These are phyloP conservation scores for Chironomus tepperi DNA, from an alignment of 1,140 invertebrate species.

Conservation along the genomic window DNA sequence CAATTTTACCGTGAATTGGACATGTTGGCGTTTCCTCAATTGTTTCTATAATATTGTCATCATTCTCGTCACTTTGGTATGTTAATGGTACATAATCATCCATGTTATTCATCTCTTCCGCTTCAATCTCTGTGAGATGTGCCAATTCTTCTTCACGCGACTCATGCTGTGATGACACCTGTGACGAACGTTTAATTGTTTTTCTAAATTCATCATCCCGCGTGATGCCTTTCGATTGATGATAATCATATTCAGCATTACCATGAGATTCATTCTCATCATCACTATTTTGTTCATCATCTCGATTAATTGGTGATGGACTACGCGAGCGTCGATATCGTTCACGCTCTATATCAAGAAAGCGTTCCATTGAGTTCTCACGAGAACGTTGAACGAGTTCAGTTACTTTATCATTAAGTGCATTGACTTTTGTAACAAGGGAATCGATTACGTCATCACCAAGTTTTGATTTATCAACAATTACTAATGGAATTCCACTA, in stretches of 20 bases:
- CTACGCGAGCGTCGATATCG: background rate
- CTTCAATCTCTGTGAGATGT: conserved; percentile 50
- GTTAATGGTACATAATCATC: conserved; percentile 36
- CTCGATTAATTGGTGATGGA: background rate
- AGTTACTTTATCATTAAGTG: background rate
- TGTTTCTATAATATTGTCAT: conserved; percentile 29
- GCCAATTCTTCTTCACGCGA: conserved; percentile 50
- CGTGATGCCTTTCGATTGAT: background rate
- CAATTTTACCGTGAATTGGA: background rate
- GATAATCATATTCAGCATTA: background rate
- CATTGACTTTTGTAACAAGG: conserved; percentile 7
- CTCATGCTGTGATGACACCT: conserved; percentile 42
- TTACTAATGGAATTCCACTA: background rate
- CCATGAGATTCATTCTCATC: background rate
- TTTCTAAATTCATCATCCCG: conserved; percentile 30
- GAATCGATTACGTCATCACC: background rate
- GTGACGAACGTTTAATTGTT: conserved; percentile 47
- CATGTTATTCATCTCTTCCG: conserved; percentile 44
- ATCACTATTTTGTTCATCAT: background rate
- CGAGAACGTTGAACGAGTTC: background rate
- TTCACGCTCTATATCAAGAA: background rate
- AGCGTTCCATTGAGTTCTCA: conserved; percentile 14
- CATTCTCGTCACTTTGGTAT: conserved; percentile 33
- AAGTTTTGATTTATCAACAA: background rate
- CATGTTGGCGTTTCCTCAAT: background rate